Evolutionary conservation across 2,888 invertebrate genomes (phyloP).

Genomic region (Caenorhabditis sulstoni): DNA sequence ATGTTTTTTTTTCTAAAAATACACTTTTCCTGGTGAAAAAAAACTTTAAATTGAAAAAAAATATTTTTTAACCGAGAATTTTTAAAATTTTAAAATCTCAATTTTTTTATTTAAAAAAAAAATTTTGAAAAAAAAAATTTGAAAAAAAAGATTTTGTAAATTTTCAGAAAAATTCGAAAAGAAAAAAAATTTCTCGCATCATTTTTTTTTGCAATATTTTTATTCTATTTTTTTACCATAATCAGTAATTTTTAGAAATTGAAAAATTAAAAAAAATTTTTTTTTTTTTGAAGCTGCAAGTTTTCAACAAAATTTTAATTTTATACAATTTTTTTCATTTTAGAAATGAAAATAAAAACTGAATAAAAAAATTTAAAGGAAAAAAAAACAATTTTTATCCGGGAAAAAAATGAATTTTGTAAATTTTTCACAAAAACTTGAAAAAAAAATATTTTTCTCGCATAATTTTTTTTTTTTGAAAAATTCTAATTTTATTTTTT

Average conservation of each 20-base stretch:
- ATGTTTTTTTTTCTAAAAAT: too few species aligned
- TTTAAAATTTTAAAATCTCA: conserved; percentile 5
- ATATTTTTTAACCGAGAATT: background rate
- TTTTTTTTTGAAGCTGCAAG: too few species aligned
- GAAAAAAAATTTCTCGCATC: background rate
- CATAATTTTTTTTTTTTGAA: too few species aligned
- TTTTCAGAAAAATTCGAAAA: conserved; percentile 1
- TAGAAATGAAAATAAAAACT: too few species aligned
- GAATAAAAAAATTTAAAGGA: background rate
- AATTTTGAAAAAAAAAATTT: background rate
- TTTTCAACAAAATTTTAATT: too few species aligned
- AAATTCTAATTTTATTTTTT: background rate
- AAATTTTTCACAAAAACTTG: background rate
- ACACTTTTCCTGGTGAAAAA: background rate
- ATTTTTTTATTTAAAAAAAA: conserved; percentile 3
- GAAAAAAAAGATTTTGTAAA: background rate
- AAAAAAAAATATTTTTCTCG: background rate
- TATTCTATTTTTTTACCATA: too few species aligned
- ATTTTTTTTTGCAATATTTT: too few species aligned
- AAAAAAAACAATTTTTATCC: background rate
- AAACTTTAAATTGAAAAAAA: background rate
- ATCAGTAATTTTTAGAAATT: too few species aligned
- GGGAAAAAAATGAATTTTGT: background rate
- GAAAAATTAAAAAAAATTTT: too few species aligned
- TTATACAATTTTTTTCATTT: too few species aligned